Percentiles rank a stretch among this genome's conserved stretches.
Conservation (phyloP, 1,140 invertebrate genomes). For the Cepaea nemoralis region DNA sequence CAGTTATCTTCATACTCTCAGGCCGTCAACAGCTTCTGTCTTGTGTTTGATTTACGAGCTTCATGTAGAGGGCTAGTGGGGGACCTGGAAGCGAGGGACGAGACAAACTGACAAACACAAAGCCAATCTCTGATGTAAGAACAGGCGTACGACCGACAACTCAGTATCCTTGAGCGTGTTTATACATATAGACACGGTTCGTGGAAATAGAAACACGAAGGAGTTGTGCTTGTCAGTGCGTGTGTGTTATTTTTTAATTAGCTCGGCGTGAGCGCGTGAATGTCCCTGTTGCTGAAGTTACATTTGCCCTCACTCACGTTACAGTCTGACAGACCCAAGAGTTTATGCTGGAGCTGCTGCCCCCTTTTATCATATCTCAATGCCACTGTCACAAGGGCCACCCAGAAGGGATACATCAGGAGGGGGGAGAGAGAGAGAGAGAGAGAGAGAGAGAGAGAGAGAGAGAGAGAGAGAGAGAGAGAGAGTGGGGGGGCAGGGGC, state of each 20-base stretch:
- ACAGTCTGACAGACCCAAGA: background rate
- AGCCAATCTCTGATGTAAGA: background rate
- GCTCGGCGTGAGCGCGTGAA: background rate
- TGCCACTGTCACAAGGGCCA: background rate
- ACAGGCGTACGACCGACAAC: background rate
- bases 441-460: background rate
- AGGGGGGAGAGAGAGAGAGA: background rate
- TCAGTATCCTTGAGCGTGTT: background rate
- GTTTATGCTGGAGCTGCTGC: background rate
- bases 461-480: background rate
- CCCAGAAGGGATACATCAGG: background rate
- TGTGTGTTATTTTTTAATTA: too few relatives aligned
- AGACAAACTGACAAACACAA: too few relatives aligned
- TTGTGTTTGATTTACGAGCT: too few relatives aligned
- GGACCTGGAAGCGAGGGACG: too few relatives aligned
- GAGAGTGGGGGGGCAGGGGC: background rate
- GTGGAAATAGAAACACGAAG: too few relatives aligned
- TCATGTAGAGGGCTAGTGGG: too few relatives aligned
- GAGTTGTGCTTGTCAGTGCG: too few relatives aligned
- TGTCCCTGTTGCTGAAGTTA: background rate
- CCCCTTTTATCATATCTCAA: background rate
- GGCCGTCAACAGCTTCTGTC: too few relatives aligned
- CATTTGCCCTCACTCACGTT: background rate
- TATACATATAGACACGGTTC: too few relatives aligned
- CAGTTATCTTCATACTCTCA: too few relatives aligned